Evolutionary conservation across 2,888 invertebrate genomes (phyloP).

Genomic region (Leucozona laternaria): DNA sequence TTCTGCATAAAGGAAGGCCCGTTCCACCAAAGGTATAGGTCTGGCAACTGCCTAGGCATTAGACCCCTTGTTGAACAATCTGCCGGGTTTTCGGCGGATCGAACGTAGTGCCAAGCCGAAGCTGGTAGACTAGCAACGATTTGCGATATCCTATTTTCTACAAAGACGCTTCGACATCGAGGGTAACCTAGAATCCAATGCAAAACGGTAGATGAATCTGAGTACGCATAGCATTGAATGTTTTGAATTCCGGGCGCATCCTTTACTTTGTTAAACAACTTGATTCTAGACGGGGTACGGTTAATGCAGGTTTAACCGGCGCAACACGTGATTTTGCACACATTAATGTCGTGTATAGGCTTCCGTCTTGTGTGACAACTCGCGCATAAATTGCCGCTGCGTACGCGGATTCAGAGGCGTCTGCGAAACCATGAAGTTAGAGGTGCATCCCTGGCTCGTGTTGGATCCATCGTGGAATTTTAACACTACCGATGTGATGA

Average conservation of each 20-base stretch:
- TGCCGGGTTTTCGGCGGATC: conserved; percentile 7
- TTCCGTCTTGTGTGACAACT: neutral
- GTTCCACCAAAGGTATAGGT: conserved; percentile 4
- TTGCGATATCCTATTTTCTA: no score
- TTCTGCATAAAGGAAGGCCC: neutral
- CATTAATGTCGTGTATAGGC: neutral
- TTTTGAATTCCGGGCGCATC: no score
- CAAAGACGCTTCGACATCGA: no score
- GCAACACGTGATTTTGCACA: no score
- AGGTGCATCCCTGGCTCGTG: no score
- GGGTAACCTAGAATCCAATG: no score
- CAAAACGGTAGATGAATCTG: no score
- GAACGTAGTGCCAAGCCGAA: conserved; percentile 8
- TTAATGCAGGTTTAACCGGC: neutral
- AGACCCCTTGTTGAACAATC: neutral
- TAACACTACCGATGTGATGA: neutral
- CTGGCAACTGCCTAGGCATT: neutral
- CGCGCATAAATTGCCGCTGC: neutral
- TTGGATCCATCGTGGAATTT: neutral
- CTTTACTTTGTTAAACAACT: neutral
- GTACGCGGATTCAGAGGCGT: neutral
- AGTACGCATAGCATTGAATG: no score
- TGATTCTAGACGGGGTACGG: neutral
- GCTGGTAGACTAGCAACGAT: no score
- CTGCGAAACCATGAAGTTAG: conserved; percentile 24